Evolutionary conservation across 2,113 vertebrate genomes (phyloP).

Genomic region (Epinephelus fuscoguttatus): DNA sequence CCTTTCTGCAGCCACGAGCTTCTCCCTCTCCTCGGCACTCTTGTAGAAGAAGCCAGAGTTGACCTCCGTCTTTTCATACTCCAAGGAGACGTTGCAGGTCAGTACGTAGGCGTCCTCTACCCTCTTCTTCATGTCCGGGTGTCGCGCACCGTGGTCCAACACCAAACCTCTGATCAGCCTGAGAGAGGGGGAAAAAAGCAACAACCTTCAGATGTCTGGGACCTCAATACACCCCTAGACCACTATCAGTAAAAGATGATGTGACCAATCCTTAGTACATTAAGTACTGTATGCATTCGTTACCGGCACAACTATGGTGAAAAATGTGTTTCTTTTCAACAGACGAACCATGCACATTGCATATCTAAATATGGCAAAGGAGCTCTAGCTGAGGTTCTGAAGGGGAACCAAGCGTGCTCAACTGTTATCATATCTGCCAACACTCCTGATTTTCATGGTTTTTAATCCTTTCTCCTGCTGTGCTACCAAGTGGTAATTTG

Average conservation of each 20-base stretch:
- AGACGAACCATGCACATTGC: too few species aligned
- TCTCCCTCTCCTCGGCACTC: conserved; percentile 94
- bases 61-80: conserved; percentile 99
- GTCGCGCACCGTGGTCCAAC: conserved; percentile 95
- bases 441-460: too few species aligned
- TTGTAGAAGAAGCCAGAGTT: conserved; percentile 99
- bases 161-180: conserved; percentile 92
- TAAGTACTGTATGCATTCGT: too few species aligned
- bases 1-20: conserved; percentile 94
- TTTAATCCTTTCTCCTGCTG: too few species aligned
- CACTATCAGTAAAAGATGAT: neutral
- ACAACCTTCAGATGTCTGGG: neutral
- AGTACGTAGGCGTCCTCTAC: conserved; percentile 94
- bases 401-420: too few species aligned
- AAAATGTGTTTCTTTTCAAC: too few species aligned
- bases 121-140: conserved; percentile 98
- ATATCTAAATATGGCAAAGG: too few species aligned
- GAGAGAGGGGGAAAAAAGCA: neutral
- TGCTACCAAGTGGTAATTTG: too few species aligned
- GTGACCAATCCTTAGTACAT: too few species aligned
- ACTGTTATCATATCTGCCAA: too few species aligned
- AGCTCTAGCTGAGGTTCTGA: too few species aligned
- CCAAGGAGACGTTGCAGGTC: conserved; percentile 95
- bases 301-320: too few species aligned
- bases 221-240: neutral